Evolutionary conservation across 2,888 invertebrate genomes (phyloP), one percentile per base, ranked within the genome.

Genomic region (Polydrusus pterygomalis): DNA sequence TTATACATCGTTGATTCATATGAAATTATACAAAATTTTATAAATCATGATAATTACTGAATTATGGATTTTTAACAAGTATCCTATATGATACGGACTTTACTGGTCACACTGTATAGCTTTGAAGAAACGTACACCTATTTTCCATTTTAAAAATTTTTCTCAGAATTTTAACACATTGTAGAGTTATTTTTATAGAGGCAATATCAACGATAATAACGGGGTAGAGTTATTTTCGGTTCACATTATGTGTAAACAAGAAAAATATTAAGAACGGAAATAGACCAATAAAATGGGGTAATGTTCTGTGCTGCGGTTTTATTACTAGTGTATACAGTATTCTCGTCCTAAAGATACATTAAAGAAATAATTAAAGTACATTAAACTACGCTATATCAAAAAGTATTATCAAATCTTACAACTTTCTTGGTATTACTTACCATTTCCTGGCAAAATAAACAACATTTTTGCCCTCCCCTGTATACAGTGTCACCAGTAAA

Each of bases 231-330:
- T 67, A 51, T 56, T 68, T 67, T 68, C 30, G 43, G 68, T 54
- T 18, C 25, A 11, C 68, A 56, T 56, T 68, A 68, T 40, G 18
- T 56, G 68, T 68, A 68, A 68, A 68, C 68, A 68, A 68, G 68
- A 56, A 68, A 68, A 68, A 68, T 68, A 68, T 68, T 54, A 68
- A 49, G 56, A 40, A 56, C 25, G 56, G 68, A 68, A 68, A 68
- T 56, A 15, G 56, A 56, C 68, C 68, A 68, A 68, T 68, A 68
- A 68, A 68, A 43, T 43, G 40, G 43, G 8, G 13, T 68, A 68
- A 68, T 56, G 68, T 56, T 49, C 49, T 65, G 9, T 49, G 34
- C 49, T 10, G 1, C 49, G 18, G 49, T 65, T 65, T 65, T 17
- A 65, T 49, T 49, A 47, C 49, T 17, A 25, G 25, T 25, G 2